These are phyloP conservation scores for Cabera pusaria DNA, from an alignment of 2,888 invertebrate species.

Conservation along the genomic window DNA sequence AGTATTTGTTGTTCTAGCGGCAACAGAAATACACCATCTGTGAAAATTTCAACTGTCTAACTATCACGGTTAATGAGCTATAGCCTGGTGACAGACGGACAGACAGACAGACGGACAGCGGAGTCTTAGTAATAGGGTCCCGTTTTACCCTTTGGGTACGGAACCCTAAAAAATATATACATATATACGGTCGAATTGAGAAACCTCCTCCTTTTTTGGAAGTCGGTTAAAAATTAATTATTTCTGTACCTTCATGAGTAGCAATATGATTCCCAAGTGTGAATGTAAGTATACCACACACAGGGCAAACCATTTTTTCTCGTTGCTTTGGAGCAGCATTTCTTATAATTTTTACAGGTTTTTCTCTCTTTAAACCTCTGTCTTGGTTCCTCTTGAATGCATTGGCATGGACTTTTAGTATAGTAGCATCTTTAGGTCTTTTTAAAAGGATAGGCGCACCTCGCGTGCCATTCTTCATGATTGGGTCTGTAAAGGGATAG, in stretches of 20 bases:
- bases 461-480: slow-evolving; percentile 69
- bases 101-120: too few species aligned
- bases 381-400: slow-evolving; percentile 47
- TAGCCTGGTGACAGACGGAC: too few species aligned
- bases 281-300: slow-evolving; percentile 76
- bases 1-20: too few species aligned
- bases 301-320: slow-evolving; percentile 77
- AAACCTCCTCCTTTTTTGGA: too few species aligned
- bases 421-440: slow-evolving; percentile 73
- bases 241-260: slow-evolving; percentile 70
- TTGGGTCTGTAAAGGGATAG: slow-evolving; percentile 70
- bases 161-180: too few species aligned
- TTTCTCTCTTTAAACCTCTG: slow-evolving; percentile 42
- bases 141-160: too few species aligned
- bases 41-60: too few species aligned
- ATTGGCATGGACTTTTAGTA: slow-evolving; percentile 62
- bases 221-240: too few species aligned
- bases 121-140: too few species aligned
- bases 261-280: slow-evolving; percentile 75
- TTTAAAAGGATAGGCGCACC: slow-evolving; percentile 72
- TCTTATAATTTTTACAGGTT: slow-evolving; percentile 55
- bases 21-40: too few species aligned
- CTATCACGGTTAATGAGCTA: too few species aligned
- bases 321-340: slow-evolving; percentile 54
- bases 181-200: too few species aligned